Percentiles rank a stretch among this genome's conserved stretches.
Conservation (phyloP, 2,113 vertebrate genomes). For the Cryptomyrus ogoouensis region DNA sequence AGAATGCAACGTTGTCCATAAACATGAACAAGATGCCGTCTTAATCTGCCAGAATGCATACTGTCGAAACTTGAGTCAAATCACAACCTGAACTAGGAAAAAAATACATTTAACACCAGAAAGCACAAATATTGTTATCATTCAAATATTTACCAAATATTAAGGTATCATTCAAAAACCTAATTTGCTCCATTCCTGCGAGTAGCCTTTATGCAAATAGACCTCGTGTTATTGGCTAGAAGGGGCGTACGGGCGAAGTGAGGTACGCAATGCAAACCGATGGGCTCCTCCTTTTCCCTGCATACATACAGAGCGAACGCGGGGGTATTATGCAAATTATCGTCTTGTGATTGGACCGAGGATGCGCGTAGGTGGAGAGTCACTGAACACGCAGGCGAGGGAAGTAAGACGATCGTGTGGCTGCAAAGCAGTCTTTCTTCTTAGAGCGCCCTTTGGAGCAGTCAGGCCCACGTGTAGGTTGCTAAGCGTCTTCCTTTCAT, state of each 20-base stretch:
- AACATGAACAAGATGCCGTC: background rate
- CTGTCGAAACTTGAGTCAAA: background rate
- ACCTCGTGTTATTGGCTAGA: background rate
- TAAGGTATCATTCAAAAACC: background rate
- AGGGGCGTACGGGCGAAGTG: background rate
- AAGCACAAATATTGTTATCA: background rate
- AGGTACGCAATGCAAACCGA: background rate
- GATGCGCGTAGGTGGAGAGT: constrained; percentile 33
- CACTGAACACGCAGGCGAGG: constrained; percentile 41
- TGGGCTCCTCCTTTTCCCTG: background rate
- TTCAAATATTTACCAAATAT: background rate
- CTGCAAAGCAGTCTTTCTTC: constrained; percentile 52
- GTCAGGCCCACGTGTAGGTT: constrained; percentile 53
- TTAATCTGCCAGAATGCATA: background rate
- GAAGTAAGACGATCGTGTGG: constrained; percentile 41
- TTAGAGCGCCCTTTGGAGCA: constrained; percentile 38
- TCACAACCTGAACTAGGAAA: background rate
- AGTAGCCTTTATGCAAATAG: background rate
- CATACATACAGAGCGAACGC: constrained; percentile 22
- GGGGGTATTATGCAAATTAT: constrained; percentile 29
- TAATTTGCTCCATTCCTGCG: background rate
- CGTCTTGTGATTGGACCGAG: background rate
- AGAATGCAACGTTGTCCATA: background rate
- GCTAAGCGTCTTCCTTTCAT: constrained; percentile 13
- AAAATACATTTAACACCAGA: background rate